These are phyloP conservation scores for Eumacrocentrus americanus DNA, from an alignment of 2,888 invertebrate species.

Conservation along the genomic window DNA sequence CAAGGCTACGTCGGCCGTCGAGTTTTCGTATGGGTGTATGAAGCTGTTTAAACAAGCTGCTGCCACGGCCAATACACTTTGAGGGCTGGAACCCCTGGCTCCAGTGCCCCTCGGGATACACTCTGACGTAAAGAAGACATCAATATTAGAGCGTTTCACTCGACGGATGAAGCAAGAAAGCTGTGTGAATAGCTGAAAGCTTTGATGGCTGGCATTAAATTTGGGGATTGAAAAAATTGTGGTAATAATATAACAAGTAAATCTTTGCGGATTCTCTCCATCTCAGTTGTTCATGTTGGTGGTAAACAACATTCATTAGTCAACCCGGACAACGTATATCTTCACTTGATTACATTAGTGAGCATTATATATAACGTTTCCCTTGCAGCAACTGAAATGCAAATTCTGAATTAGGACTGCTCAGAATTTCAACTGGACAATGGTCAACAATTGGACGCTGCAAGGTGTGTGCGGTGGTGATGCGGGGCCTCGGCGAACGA, in stretches of 20 bases:
- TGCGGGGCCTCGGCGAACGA: background rate
- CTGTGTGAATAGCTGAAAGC: background rate
- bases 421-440: constrained; percentile 26
- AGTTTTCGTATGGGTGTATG: constrained; percentile 26
- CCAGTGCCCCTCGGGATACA: constrained; percentile 3
- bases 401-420: constrained; percentile 27
- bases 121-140: constrained; percentile 33
- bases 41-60: constrained; percentile 39
- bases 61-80: constrained; percentile 36
- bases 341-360: constrained; percentile 6
- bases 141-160: constrained; percentile 34
- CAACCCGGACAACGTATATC: background rate
- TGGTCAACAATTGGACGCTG: constrained; percentile 28
- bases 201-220: background rate
- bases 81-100: constrained; percentile 7
- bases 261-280: background rate
- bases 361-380: constrained; percentile 12
- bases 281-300: background rate
- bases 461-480: constrained; percentile 7
- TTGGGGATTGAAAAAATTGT: background rate
- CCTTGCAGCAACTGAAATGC: constrained; percentile 21
- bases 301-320: constrained; percentile 7
- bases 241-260: background rate
- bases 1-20: background rate
- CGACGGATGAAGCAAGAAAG: constrained; percentile 5